Evolutionary conservation across 2,888 invertebrate genomes (phyloP).

Genomic region (Tachina lurida): DNA sequence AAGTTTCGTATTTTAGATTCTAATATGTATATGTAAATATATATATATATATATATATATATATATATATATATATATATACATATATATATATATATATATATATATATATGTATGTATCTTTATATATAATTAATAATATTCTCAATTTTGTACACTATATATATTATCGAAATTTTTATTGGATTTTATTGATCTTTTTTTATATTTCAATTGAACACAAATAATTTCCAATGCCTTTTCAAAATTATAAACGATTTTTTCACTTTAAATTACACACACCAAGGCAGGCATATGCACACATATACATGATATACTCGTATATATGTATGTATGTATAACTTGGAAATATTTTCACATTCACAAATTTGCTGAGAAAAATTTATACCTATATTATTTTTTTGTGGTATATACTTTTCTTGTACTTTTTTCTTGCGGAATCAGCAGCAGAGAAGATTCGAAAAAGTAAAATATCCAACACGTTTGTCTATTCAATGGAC

Average conservation of each 20-base stretch:
- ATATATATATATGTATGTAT: not conserved
- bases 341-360: conserved; percentile 60
- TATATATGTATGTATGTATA: conserved; percentile 62
- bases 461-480: conserved; percentile 72
- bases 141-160: not conserved
- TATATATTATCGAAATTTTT: conserved; percentile 8
- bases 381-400: conserved; percentile 59
- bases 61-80: not conserved
- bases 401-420: conserved; percentile 37
- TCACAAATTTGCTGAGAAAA: conserved; percentile 43
- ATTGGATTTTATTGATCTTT: conserved; percentile 35
- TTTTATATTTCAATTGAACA: conserved; percentile 37
- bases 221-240: conserved; percentile 35
- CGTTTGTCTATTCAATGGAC: conserved; percentile 35
- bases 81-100: not conserved
- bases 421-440: conserved; percentile 22
- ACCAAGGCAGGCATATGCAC: conserved; percentile 10
- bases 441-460: conserved; percentile 24
- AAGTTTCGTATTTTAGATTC: conserved; percentile 14
- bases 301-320: not conserved
- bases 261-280: conserved; percentile 41
- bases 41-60: not conserved
- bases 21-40: not conserved
- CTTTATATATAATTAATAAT: not conserved
- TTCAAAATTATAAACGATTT: conserved; percentile 17